These are phyloP conservation scores for Campoletis sonorensis DNA, from an alignment of 1,140 invertebrate genomes.

Conservation along the genomic window DNA sequence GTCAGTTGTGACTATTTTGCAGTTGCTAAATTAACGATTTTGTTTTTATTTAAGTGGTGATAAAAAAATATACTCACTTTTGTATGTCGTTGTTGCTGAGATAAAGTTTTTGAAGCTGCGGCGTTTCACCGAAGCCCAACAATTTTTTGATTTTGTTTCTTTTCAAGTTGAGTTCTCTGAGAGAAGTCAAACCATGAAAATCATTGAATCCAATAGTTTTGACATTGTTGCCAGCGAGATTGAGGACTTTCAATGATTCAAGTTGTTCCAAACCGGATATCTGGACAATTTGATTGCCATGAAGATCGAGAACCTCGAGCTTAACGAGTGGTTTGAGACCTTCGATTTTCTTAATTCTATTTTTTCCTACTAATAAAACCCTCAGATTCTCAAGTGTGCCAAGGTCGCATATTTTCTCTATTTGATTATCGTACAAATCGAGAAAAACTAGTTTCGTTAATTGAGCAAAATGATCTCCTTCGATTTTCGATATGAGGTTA, in stretches of 20 bases:
- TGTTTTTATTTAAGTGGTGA: not conserved
- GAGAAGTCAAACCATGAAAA: conserved; percentile 84
- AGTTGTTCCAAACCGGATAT: conserved; percentile 80
- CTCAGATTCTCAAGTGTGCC: conserved; percentile 85
- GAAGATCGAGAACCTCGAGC: conserved; percentile 92
- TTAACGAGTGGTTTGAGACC: conserved; percentile 84
- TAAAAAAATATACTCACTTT: conserved; percentile 75
- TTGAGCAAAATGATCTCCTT: conserved; percentile 78
- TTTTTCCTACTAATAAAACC: conserved; percentile 93
- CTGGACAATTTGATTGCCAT: conserved; percentile 90
- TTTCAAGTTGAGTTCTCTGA: conserved; percentile 92
- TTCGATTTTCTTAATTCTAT: conserved; percentile 83
- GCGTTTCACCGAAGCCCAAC: conserved; percentile 87
- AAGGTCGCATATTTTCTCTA: conserved; percentile 88
- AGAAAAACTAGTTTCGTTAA: conserved; percentile 91
- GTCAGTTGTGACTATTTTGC: not conserved
- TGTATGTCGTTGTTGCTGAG: conserved; percentile 92
- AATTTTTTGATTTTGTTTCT: conserved; percentile 89
- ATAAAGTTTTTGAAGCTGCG: conserved; percentile 89
- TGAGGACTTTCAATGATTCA: conserved; percentile 89
- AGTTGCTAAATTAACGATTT: not conserved
- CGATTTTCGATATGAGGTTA: conserved; percentile 89
- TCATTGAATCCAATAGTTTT: conserved; percentile 84
- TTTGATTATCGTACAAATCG: conserved; percentile 95
- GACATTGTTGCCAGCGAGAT: conserved; percentile 93